A percentile compares a stretch with the other conserved stretches of the same genome.
These are phyloP conservation scores for Accipiter virgatus DNA, from an alignment of 2,113 vertebrate genomes.

Conservation along the genomic window DNA sequence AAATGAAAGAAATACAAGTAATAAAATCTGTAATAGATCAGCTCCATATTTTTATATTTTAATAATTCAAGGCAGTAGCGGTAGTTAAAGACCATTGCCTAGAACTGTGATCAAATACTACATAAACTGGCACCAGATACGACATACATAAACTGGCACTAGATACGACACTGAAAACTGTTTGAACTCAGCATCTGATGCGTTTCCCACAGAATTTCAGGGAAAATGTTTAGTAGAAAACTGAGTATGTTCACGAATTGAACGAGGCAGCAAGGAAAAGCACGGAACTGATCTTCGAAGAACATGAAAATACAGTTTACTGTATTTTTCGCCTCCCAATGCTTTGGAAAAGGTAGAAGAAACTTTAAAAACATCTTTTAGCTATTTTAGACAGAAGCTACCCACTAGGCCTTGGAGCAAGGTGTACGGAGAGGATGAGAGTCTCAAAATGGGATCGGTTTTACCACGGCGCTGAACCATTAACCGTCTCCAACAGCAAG, in stretches of 20 bases:
- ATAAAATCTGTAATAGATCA: background rate
- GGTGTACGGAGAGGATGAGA: background rate
- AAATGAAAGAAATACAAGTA: background rate
- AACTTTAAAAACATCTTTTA: background rate
- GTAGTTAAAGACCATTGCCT: background rate
- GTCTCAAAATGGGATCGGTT: background rate
- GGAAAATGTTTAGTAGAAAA: background rate
- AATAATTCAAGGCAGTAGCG: background rate
- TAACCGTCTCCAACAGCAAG: background rate
- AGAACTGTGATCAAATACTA: background rate
- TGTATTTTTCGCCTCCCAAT: background rate
- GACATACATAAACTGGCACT: too few species aligned
- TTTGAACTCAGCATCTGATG: background rate
- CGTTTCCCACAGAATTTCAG: rapidly evolving
- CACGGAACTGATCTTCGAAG: background rate
- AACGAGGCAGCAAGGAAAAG: background rate
- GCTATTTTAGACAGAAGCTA: background rate
- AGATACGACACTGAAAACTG: rapidly evolving
- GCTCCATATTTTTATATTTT: background rate
- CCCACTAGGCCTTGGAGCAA: background rate
- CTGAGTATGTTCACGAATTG: background rate
- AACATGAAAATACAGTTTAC: background rate
- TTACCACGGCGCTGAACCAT: background rate
- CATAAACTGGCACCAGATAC: background rate
- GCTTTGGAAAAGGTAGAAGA: background rate